Conservation (phyloP, 2,888 invertebrate genomes). For the Podotricha telesiphe region DNA sequence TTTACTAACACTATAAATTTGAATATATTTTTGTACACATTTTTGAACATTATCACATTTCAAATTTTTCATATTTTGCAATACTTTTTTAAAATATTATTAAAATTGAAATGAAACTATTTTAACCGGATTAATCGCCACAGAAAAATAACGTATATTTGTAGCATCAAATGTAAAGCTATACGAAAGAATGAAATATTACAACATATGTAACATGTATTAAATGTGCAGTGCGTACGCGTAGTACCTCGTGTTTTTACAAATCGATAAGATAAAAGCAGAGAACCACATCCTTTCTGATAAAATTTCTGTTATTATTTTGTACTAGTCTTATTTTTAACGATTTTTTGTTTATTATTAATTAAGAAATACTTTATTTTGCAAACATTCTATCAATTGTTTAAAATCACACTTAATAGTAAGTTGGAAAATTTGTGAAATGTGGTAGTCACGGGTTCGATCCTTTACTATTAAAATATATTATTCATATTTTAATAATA, state of each 20-base stretch:
- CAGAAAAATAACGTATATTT: no score
- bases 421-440: not conserved
- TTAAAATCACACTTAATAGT: not conserved
- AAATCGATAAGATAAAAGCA: conserved; percentile 31
- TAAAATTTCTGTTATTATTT: conserved; percentile 28
- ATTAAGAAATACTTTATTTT: no score
- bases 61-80: no score
- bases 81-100: no score
- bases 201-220: not conserved
- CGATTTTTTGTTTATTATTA: conserved; percentile 2
- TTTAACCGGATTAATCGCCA: no score
- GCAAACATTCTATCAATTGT: not conserved
- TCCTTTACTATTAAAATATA: no score
- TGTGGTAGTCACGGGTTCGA: not conserved
- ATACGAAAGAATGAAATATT: not conserved
- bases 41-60: no score
- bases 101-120: no score
- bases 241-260: conserved; percentile 13
- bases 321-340: conserved; percentile 5
- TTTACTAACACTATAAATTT: not conserved
- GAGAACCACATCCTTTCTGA: conserved; percentile 44
- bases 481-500: no score
- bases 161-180: not conserved
- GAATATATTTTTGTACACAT: not conserved
- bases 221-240: not conserved